phyloP scores from a whole-genome alignment of 2,797 vertebrate genomes.

The Varecia variegata region DNA sequence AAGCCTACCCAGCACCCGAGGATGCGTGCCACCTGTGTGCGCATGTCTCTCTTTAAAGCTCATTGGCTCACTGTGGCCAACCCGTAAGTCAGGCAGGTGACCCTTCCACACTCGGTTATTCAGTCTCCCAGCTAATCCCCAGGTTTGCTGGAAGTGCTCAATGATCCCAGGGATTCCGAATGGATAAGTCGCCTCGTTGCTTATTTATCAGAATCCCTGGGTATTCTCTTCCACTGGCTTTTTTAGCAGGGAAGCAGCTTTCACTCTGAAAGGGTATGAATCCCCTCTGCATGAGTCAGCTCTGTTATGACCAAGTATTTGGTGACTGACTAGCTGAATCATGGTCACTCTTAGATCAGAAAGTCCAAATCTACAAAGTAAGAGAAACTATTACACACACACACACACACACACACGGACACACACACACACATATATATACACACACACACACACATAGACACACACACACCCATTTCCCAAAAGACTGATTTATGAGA shows the following conservation, averaged over 20 bases:
- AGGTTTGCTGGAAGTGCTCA: neutral
- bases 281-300: neutral
- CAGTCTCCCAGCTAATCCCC: neutral
- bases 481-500: neutral
- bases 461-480: neutral
- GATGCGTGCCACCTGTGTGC: neutral
- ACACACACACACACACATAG: too few relatives aligned
- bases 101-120: neutral
- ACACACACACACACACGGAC: too few relatives aligned
- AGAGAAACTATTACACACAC: neutral
- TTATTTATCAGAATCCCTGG: neutral
- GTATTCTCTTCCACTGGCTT: neutral
- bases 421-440: too few relatives aligned
- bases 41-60: fast-evolving
- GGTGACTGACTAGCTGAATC: neutral
- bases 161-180: neutral
- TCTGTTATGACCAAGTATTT: neutral
- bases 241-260: neutral
- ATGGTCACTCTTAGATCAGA: neutral
- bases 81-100: neutral
- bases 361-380: neutral
- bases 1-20: fast-evolving
- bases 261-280: neutral
- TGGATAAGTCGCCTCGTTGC: neutral
- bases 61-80: neutral